A percentile compares a stretch with the other conserved stretches of the same genome.
These are phyloP conservation scores for Lithophane leautieri DNA, from an alignment of 2,888 invertebrate species.

Conservation along the genomic window DNA sequence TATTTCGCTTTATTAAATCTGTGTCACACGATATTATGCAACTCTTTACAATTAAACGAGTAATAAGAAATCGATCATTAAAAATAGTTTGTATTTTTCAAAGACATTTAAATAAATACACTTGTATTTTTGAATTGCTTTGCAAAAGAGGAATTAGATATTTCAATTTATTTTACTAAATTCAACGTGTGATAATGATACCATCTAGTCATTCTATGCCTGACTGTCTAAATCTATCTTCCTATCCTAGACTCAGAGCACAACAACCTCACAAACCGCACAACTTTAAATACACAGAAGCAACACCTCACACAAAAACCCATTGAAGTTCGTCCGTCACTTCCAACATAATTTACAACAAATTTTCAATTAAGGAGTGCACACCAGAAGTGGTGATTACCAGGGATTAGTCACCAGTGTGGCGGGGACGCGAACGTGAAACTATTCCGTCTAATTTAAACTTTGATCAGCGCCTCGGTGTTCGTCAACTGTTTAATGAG, in stretches of 20 bases:
- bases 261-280: background rate
- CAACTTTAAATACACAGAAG: constrained; percentile 5
- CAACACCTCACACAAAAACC: constrained; percentile 10
- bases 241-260: background rate
- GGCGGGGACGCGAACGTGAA: constrained; percentile 36
- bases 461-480: constrained; percentile 54
- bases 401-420: constrained; percentile 60
- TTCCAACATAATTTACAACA: constrained; percentile 46
- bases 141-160: background rate
- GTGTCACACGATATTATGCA: background rate
- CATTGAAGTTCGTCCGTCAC: constrained; percentile 49
- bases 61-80: background rate
- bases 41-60: background rate
- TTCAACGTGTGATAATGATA: background rate
- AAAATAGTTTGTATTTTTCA: background rate
- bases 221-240: background rate
- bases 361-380: constrained; percentile 63
- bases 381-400: constrained; percentile 55
- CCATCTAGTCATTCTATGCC: background rate
- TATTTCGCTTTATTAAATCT: background rate
- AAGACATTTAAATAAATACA: background rate
- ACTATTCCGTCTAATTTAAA: constrained; percentile 70
- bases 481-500: constrained; percentile 60
- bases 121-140: background rate
- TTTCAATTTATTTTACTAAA: background rate